Percentiles rank a stretch among this genome's conserved stretches.
Conservation (phyloP, 2,888 invertebrate genomes). For the Zonitis immaculata region DNA sequence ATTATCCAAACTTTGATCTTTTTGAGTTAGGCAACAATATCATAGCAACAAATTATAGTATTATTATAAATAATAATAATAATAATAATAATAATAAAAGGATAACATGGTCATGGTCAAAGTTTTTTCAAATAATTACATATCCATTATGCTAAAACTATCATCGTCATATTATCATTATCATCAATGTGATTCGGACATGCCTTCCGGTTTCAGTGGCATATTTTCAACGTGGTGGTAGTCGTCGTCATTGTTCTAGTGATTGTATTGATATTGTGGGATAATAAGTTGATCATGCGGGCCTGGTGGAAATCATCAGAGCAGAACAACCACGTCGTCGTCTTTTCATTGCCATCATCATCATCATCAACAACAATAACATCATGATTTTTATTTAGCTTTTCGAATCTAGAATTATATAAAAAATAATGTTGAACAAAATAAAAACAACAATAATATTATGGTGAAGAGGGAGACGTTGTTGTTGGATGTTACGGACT, state of each 20-base stretch:
- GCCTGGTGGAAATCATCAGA: constrained; percentile 18
- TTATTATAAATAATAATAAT: not conserved
- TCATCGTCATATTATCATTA: not conserved
- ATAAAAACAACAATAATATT: not conserved
- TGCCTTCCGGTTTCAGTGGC: constrained; percentile 18
- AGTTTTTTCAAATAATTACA: not conserved
- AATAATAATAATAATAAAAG: too few species aligned
- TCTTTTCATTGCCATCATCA: not conserved
- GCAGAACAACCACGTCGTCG: constrained; percentile 11
- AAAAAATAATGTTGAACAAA: not conserved
- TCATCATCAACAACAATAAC: not conserved
- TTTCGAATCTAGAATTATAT: not conserved
- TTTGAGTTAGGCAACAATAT: too few species aligned
- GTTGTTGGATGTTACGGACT: constrained; percentile 34
- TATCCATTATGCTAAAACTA: not conserved
- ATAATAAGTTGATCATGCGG: constrained; percentile 21
- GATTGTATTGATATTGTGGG: constrained; percentile 7
- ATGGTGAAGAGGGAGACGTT: constrained; percentile 28
- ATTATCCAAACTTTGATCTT: too few species aligned
- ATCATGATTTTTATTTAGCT: not conserved
- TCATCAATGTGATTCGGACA: not conserved
- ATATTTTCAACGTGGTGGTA: constrained; percentile 7
- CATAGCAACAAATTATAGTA: not conserved
- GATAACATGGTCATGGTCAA: not conserved
- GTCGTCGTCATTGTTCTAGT: too few species aligned